Conservation (phyloP, 2,113 vertebrate species). For the Nestor notabilis region DNA sequence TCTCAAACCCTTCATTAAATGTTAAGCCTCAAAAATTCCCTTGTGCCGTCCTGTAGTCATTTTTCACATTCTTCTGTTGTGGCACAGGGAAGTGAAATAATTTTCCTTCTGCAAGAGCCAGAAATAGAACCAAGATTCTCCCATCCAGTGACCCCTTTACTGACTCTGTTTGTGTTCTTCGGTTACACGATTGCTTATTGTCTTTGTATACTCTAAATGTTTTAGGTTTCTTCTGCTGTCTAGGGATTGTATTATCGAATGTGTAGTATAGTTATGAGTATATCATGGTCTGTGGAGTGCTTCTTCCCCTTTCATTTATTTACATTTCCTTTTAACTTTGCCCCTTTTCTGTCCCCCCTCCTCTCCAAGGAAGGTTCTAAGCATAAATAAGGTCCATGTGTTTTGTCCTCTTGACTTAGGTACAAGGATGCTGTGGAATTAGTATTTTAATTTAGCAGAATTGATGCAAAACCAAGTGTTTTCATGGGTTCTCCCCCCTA, state of each 20-base stretch:
- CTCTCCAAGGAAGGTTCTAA: background rate
- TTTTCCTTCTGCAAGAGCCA: background rate
- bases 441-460: background rate
- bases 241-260: background rate
- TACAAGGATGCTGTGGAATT: background rate
- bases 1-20: background rate
- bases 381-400: background rate
- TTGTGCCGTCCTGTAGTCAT: background rate
- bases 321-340: background rate
- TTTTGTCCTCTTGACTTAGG: background rate
- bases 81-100: background rate
- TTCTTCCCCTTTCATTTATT: background rate
- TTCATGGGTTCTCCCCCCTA: background rate
- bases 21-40: conserved; percentile 6
- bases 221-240: background rate
- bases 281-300: background rate
- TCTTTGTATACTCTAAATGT: background rate
- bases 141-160: background rate
- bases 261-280: background rate
- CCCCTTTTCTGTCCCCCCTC: background rate
- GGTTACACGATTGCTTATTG: background rate
- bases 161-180: background rate
- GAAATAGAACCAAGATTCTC: background rate
- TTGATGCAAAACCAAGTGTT: background rate
- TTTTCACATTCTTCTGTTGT: background rate